Evolutionary conservation across 1,140 invertebrate genomes (phyloP).

Genomic region (Drosophila kikkawai): DNA sequence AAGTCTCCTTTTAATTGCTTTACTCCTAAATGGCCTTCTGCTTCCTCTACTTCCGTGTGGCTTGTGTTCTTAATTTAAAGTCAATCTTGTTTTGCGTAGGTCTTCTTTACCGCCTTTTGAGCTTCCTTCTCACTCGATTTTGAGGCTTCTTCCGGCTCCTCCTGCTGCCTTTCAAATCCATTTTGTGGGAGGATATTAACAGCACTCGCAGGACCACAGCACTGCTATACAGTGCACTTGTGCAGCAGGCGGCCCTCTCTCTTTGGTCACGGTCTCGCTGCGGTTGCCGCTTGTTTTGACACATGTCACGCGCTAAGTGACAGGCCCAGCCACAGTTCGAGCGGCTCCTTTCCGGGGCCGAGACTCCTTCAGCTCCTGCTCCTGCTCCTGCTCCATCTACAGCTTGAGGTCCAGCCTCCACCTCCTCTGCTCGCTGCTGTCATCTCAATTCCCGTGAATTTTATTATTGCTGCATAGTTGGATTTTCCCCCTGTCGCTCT

Average conservation of each 20-base stretch:
- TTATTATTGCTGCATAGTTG: conserved; percentile 72
- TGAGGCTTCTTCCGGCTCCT: not conserved
- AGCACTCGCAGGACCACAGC: conserved; percentile 30
- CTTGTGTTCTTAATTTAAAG: conserved; percentile 23
- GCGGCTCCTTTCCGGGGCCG: conserved; percentile 26
- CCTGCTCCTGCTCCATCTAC: not conserved
- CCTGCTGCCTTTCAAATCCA: conserved; percentile 13
- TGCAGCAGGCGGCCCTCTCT: conserved; percentile 9
- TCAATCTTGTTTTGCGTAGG: conserved; percentile 34
- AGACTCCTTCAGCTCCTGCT: not conserved
- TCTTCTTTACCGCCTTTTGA: not conserved
- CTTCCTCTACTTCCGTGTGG: not conserved
- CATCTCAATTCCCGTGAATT: conserved; percentile 78
- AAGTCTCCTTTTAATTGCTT: not conserved
- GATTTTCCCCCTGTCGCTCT: conserved; percentile 23
- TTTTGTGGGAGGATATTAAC: conserved; percentile 37
- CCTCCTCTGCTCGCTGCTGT: conserved; percentile 23
- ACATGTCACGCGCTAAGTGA: conserved; percentile 68
- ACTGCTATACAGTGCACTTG: conserved; percentile 35
- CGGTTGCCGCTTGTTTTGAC: conserved; percentile 60
- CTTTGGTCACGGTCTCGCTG: conserved; percentile 48
- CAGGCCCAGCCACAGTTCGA: conserved; percentile 53
- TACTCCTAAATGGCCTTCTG: not conserved
- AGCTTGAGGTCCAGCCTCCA: conserved; percentile 20
- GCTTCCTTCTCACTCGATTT: conserved; percentile 2